Conservation (phyloP, 2,113 vertebrate species). For the Psophia crepitans region DNA sequence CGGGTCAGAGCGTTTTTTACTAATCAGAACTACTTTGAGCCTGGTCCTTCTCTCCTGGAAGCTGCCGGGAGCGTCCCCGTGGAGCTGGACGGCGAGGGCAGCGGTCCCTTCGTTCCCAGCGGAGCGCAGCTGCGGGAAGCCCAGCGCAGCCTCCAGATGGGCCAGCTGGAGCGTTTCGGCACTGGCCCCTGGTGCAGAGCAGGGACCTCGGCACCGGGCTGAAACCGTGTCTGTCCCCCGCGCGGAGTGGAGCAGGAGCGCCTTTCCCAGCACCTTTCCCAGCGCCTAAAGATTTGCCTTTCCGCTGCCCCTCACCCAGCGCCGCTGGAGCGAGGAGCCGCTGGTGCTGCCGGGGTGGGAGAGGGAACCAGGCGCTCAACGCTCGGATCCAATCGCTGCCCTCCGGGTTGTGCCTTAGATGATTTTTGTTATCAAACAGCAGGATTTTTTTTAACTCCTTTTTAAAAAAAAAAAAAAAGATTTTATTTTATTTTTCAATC, state of each 20-base stretch:
- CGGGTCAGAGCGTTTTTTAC: neutral
- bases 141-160: neutral
- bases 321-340: neutral
- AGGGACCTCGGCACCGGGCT: neutral
- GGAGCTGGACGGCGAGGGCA: neutral
- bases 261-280: no score
- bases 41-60: neutral
- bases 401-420: neutral
- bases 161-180: rapidly evolving
- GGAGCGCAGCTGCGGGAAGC: neutral
- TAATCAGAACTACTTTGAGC: conserved; percentile 26
- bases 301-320: rapidly evolving
- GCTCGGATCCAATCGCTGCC: neutral
- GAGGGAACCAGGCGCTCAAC: rapidly evolving
- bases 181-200: neutral
- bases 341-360: neutral
- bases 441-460: neutral
- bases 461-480: neutral
- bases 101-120: neutral
- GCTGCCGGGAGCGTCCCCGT: neutral
- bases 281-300: no score
- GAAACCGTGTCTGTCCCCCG: neutral
- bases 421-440: neutral
- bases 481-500: neutral
- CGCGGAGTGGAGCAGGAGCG: neutral